These are phyloP conservation scores for Bubo scandiacus DNA, from an alignment of 2,113 vertebrate species.

Conservation along the genomic window DNA sequence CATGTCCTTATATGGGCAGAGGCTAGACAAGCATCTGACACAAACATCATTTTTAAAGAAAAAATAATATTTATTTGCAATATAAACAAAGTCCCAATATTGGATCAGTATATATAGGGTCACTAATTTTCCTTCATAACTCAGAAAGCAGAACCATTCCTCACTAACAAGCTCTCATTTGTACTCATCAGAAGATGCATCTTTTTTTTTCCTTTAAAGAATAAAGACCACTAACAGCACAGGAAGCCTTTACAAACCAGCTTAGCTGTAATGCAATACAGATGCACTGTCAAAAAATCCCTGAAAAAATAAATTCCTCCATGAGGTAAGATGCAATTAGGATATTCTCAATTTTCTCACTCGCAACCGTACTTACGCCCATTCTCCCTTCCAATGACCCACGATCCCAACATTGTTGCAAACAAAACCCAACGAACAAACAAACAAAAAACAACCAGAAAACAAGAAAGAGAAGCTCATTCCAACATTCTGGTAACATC, in stretches of 20 bases:
- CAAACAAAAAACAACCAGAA: slow-evolving; percentile 49
- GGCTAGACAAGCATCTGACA: slow-evolving; percentile 52
- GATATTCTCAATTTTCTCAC: slow-evolving; percentile 61
- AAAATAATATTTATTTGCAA: slow-evolving; percentile 99
- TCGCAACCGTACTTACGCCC: not conserved
- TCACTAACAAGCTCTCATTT: slow-evolving; percentile 84
- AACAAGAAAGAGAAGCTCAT: slow-evolving; percentile 62
- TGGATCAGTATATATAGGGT: slow-evolving; percentile 85
- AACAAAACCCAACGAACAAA: slow-evolving; percentile 53
- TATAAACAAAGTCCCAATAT: slow-evolving; percentile 97
- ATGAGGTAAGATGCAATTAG: slow-evolving; percentile 89
- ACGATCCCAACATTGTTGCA: slow-evolving; percentile 56
- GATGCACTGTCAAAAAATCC: slow-evolving; percentile 92
- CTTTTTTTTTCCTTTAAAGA: slow-evolving; percentile 72
- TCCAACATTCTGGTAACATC: slow-evolving; percentile 65
- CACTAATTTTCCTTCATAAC: slow-evolving; percentile 91
- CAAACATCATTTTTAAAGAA: slow-evolving; percentile 84
- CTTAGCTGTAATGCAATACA: slow-evolving; percentile 88
- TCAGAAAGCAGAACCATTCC: slow-evolving; percentile 87
- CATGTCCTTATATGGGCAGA: not conserved
- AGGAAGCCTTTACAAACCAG: slow-evolving; percentile 86
- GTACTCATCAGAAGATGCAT: slow-evolving; percentile 84
- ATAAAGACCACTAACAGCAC: slow-evolving; percentile 83
- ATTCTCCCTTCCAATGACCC: slow-evolving; percentile 62
- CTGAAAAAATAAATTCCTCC: slow-evolving; percentile 89